Conservation (phyloP, 2,888 invertebrate species). For the Polydrusus tereticollis region DNA sequence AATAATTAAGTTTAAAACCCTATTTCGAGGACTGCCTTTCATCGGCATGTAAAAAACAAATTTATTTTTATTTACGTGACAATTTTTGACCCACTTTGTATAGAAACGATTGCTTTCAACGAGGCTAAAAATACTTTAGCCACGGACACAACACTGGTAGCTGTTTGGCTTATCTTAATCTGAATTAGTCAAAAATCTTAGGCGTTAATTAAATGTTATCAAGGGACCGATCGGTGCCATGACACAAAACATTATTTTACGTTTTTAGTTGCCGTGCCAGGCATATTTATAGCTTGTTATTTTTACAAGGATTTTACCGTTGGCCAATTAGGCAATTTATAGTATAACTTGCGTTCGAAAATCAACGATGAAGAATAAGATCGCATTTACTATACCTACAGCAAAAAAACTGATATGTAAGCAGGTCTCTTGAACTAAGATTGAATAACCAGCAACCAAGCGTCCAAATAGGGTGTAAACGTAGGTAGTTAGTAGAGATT, state of each 20-base stretch:
- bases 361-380: too few relatives aligned
- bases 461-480: too few relatives aligned
- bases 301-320: constrained; percentile 52
- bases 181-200: constrained; percentile 60
- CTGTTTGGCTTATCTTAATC: constrained; percentile 60
- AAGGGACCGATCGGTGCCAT: constrained; percentile 49
- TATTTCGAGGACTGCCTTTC: not conserved
- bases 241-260: constrained; percentile 59
- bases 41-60: not conserved
- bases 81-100: constrained; percentile 13
- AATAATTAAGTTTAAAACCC: not conserved
- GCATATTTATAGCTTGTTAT: constrained; percentile 58
- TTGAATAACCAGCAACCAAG: too few relatives aligned
- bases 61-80: not conserved
- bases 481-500: too few relatives aligned
- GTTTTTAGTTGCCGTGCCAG: constrained; percentile 55
- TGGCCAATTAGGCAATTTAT: constrained; percentile 47
- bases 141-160: constrained; percentile 58
- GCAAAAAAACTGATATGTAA: too few relatives aligned
- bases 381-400: too few relatives aligned
- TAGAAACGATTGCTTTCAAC: constrained; percentile 9
- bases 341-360: constrained; percentile 43
- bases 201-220: constrained; percentile 61
- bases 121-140: constrained; percentile 29
- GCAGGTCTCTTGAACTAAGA: too few relatives aligned